Base-by-base conservation (phyloP, 2,113 vertebrate genomes). In the Dipodomys merriami region DNA sequence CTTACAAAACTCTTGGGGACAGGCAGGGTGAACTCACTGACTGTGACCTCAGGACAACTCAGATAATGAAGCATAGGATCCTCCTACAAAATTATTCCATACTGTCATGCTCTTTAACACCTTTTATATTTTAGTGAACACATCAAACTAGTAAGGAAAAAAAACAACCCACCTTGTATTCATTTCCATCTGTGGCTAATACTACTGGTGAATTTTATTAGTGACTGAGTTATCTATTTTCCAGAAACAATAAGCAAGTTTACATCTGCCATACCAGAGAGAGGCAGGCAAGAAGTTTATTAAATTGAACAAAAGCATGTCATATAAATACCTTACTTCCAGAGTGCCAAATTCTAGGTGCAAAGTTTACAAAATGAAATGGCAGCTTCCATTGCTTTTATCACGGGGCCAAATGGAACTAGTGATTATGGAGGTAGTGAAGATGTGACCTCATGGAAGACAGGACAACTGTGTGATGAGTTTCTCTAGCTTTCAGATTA, bases 231-330 rank as follows among this genome's bases (percentile, higher is more conserved):
- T 60, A 95, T 77, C 83, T 65, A 76, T 79, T 93, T 96, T 96
- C 53, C 62, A 92, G 90, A 96, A 97, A 96, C 94, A 96, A 96
- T 9, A 91, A 68, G 78, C 72, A 95, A 74, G 90, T 95, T 91
- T 78, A 86, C 8, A 9, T 85, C 76, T 92, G 79, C 77, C 90
- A 91, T 73, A 92, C 27, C 46, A 94, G n/a, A n/a, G 15, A 77
- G 0, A 93, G 89, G 83, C 74, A 90, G 94, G 88, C 72, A 18
- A 92, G 83, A 94, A 92, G 71, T 90, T 94, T 91, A 92, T 90
- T 68, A 68, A 78, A 81, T 78, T 65, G 71, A 86, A 95, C 78
- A 93, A 95, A 97, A 95, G 83, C 12, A 4, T 35, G 83, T 88
- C 90, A 81, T 72, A 90, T n/a, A 93, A 96, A 72, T 83, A 85